phyloP scores from a whole-genome alignment of 2,797 vertebrate genomes.

The Sus cebifrons region DNA sequence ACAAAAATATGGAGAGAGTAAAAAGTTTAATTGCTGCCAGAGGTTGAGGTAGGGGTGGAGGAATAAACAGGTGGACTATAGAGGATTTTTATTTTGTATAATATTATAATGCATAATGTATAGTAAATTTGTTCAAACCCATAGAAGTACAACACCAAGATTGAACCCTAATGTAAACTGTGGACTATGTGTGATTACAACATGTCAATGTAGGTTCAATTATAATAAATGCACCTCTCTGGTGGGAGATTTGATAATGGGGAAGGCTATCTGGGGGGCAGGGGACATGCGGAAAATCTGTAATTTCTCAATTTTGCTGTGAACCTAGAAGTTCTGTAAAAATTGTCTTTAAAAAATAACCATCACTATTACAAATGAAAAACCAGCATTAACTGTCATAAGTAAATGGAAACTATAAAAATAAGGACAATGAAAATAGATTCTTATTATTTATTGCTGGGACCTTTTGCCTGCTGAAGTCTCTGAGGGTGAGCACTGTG shows the following conservation, averaged over 20 bases:
- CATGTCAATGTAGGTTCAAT: neutral
- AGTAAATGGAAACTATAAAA: neutral
- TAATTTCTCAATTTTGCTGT: neutral
- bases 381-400: neutral
- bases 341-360: neutral
- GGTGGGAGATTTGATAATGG: neutral
- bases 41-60: too few species aligned
- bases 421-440: neutral
- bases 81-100: too few species aligned
- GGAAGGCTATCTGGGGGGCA: neutral
- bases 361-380: neutral
- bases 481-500: neutral
- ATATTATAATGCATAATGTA: too few species aligned
- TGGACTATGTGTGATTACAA: neutral
- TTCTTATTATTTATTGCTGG: neutral
- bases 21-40: too few species aligned
- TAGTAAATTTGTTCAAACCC: too few species aligned
- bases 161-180: neutral
- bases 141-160: neutral
- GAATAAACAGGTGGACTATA: too few species aligned
- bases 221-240: neutral
- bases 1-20: too few species aligned
- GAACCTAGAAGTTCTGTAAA: neutral
- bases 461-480: neutral
- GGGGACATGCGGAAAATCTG: neutral